Percentiles rank a stretch among this genome's conserved stretches.
phyloP scores from a whole-genome alignment of 2,888 invertebrate genomes.

The Oconnorella tubifera region DNA sequence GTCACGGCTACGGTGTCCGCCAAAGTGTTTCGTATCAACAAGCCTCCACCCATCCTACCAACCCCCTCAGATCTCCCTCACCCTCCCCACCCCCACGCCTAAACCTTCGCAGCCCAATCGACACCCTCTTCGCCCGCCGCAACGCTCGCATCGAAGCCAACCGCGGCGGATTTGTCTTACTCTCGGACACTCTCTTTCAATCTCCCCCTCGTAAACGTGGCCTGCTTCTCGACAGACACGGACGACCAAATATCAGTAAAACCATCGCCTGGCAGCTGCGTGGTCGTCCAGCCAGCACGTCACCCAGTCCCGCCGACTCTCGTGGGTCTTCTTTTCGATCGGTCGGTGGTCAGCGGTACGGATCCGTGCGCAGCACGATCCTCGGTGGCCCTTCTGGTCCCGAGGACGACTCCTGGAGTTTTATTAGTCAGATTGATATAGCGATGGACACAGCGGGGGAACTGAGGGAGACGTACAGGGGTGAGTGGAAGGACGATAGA shows the following conservation, averaged over 20 bases:
- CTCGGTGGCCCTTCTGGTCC: slow-evolving; percentile 61
- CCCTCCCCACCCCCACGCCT: neutral
- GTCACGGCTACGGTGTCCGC: slow-evolving; percentile 98
- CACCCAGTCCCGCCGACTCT: slow-evolving; percentile 16
- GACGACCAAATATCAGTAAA: slow-evolving; percentile 44
- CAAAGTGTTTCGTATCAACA: slow-evolving; percentile 94
- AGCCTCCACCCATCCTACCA: slow-evolving; percentile 62
- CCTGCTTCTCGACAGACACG: slow-evolving; percentile 10
- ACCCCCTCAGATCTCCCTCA: neutral
- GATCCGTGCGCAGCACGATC: slow-evolving; percentile 79
- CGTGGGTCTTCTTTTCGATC: slow-evolving; percentile 2
- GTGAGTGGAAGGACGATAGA: slow-evolving; percentile 99
- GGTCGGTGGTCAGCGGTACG: slow-evolving; percentile 5
- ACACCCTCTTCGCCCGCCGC: slow-evolving; percentile 52
- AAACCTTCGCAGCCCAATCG: slow-evolving; percentile 22
- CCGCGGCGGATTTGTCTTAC: slow-evolving; percentile 91
- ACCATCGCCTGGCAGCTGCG: slow-evolving; percentile 19
- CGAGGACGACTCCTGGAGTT: slow-evolving; percentile 45
- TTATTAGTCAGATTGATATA: slow-evolving; percentile 68
- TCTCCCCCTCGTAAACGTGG: neutral
- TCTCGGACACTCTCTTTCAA: slow-evolving; percentile 1
- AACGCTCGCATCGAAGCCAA: slow-evolving; percentile 73
- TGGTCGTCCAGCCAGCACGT: slow-evolving; percentile 14
- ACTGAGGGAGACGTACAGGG: slow-evolving; percentile 56
- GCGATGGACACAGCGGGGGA: neutral